These are phyloP conservation scores for Pterois miles DNA, from an alignment of 2,797 vertebrate species.

Conservation along the genomic window DNA sequence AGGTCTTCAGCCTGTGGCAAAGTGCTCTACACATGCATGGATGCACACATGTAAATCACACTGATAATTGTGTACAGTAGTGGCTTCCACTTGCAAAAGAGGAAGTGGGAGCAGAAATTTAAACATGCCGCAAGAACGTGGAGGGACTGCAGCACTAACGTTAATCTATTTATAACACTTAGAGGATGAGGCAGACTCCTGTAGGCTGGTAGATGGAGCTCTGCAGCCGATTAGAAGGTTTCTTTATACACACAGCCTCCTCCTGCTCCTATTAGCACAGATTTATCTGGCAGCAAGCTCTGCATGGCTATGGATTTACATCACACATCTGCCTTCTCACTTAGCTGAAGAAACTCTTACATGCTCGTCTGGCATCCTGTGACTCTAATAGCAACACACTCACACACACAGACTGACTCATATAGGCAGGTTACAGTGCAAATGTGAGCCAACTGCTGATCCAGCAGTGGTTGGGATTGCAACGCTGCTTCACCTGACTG, in stretches of 20 bases:
- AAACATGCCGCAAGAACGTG: not conserved
- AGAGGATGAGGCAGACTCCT: conserved; percentile 10
- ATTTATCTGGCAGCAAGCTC: conserved; percentile 1
- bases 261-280: conserved; percentile 14
- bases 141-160: conserved; percentile 14
- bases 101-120: not conserved
- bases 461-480: conserved; percentile 38
- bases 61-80: not conserved
- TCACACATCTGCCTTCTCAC: conserved; percentile 23
- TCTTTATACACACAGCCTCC: not conserved
- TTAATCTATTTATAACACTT: conserved; percentile 18
- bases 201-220: not conserved
- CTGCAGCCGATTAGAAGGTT: conserved; percentile 5
- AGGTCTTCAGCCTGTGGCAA: conserved; percentile 11
- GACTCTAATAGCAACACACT: not conserved
- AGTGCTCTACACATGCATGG: conserved; percentile 25
- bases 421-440: conserved; percentile 32
- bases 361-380: conserved; percentile 4
- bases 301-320: conserved; percentile 8
- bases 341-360: conserved; percentile 6
- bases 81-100: conserved; percentile 10
- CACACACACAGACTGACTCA: conserved; percentile 15
- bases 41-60: conserved; percentile 22
- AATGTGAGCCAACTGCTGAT: conserved; percentile 57
- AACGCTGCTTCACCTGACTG: conserved; percentile 15